Evolutionary conservation across 2,797 vertebrate species (phyloP).

Genomic region (Florisuga fusca): DNA sequence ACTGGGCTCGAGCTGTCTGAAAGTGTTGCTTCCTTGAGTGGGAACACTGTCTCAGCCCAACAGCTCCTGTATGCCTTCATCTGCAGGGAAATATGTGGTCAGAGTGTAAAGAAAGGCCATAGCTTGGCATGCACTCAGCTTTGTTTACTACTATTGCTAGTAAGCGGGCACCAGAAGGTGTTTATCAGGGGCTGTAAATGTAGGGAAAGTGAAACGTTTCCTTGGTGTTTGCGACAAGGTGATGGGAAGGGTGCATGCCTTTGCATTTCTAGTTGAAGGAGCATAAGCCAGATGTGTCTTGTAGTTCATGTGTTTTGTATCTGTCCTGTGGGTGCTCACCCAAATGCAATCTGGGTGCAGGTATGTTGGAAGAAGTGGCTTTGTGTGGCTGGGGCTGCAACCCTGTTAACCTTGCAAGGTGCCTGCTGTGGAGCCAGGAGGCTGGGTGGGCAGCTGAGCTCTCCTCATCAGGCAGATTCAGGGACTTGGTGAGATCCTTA

Average conservation of each 20-base stretch:
- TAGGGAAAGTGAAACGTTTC: background rate
- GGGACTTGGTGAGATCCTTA: background rate
- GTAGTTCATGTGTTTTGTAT: background rate
- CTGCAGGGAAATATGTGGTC: background rate
- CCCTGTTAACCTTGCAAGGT: background rate
- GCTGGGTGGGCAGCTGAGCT: background rate
- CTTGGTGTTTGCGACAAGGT: background rate
- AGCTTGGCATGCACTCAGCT: background rate
- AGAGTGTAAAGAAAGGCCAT: background rate
- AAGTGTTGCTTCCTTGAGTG: background rate
- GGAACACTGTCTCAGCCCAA: background rate
- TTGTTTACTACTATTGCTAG: background rate
- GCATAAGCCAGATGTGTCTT: background rate
- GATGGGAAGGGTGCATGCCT: background rate
- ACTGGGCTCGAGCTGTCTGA: background rate
- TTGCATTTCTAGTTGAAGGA: background rate
- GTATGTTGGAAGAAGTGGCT: background rate
- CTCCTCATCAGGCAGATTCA: background rate
- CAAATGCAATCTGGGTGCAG: background rate
- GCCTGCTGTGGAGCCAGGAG: background rate
- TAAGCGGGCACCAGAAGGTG: background rate
- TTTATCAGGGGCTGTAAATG: rapidly evolving
- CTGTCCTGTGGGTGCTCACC: background rate
- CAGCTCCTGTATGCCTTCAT: rapidly evolving
- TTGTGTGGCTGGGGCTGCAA: background rate